Evolutionary conservation across 2,113 vertebrate species (phyloP).

Genomic region (Motacilla tschutschensis): DNA sequence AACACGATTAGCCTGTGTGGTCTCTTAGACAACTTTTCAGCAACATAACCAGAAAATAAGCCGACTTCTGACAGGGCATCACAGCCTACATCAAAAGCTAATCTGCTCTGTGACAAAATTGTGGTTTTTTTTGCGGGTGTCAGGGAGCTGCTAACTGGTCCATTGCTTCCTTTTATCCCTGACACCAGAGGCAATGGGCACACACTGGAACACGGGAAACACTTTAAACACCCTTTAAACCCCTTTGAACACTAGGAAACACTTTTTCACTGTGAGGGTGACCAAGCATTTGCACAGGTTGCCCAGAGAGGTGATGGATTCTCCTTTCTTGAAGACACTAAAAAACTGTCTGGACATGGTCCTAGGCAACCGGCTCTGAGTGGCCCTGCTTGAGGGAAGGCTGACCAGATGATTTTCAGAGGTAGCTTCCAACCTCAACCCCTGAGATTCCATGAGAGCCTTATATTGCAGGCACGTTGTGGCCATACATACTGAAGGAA

Average conservation of each 20-base stretch:
- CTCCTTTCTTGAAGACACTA: not conserved
- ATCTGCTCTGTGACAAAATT: not conserved
- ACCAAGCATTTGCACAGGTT: not conserved
- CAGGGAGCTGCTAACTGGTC: not conserved
- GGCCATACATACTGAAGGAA: not conserved
- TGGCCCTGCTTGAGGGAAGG: not conserved
- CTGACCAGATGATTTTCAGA: not conserved
- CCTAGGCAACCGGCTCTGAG: not conserved
- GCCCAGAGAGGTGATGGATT: not conserved
- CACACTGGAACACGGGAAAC: not conserved
- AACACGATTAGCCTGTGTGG: not conserved
- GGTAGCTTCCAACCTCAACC: not conserved
- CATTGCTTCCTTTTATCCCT: not conserved
- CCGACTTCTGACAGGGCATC: not conserved
- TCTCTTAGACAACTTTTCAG: not conserved
- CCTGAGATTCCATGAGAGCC: not conserved
- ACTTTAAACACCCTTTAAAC: not conserved
- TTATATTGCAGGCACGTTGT: fast-evolving
- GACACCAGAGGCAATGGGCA: not conserved
- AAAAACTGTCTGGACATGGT: not conserved
- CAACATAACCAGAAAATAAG: not conserved
- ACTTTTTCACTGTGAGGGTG: not conserved
- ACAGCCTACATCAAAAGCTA: not conserved
- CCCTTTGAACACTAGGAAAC: not conserved
- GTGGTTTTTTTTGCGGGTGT: not conserved